Base-by-base conservation (phyloP, 2,797 vertebrate species). In the Cottoperca gobio region DNA sequence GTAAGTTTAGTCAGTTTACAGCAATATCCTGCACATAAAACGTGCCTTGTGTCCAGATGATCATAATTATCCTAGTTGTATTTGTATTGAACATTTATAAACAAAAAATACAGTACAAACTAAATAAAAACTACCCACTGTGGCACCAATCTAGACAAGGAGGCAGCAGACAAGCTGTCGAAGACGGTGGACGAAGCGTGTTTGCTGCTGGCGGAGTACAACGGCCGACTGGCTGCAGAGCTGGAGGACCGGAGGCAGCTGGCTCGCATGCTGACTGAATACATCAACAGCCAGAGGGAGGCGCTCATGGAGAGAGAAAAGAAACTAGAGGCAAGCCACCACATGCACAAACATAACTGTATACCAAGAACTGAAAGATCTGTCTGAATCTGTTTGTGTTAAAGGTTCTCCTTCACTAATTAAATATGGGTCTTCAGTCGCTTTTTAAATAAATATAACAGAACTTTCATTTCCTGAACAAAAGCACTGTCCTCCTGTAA, bases 141-240 rank as follows among this genome's bases (percentile, higher is more conserved):
- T 76, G 45, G 0, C 3, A 7, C 23, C 16, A 24, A 35, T 90
- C 3, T 73, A 99, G 98, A 99, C 93, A 99, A 99, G 83, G 97
- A 98, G 76, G 97, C 97, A 0, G 98, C 98, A 0, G 98, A 99
- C 85, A 96, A 97, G 60, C 95, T 99, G 33, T 99, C 98, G 0
- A 98, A 98, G 94, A 99, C 97, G 0, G 98, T 99, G 90, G 98
- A 99, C 14, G 98, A 99, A 87, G 98, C 98, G 0, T 99, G 98
- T 84, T 94, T 99, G 84, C 91, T 99, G 78, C 93, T 99, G 80
- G 98, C 98, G 0, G 98, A 99, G 91, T 99, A 99, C 88, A 99
- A 99, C 6, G 98, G 98, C 8, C 95, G 98, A 6, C 94, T 99
- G 91, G 98, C 98, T 0, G 98, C 98, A 0, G 98, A 99, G 88